Conservation (phyloP, 1,140 invertebrate species). For the Steinernema khuongi region DNA sequence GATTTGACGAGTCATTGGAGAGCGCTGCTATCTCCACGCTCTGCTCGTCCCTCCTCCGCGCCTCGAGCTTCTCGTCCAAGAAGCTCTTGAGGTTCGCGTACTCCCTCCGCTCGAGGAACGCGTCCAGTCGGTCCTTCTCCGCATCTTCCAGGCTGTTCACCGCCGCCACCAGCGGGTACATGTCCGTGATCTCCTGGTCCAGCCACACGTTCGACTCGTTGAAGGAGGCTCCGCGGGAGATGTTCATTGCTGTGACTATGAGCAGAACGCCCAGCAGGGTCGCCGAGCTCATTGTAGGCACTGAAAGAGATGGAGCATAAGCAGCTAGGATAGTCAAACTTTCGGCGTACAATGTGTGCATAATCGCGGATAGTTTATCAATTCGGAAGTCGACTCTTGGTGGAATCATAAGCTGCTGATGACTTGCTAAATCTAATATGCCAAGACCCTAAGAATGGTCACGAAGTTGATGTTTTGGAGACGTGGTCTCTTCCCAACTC, state of each 20-base stretch:
- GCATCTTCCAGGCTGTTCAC: slow-evolving; percentile 22
- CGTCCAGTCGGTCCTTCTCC: slow-evolving; percentile 20
- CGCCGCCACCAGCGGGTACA: slow-evolving; percentile 17
- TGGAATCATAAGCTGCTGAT: too few relatives aligned
- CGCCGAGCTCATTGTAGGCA: too few relatives aligned
- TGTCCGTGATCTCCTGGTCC: background rate
- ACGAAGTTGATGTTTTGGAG: too few relatives aligned
- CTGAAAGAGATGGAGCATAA: too few relatives aligned
- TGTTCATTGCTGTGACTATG: slow-evolving; percentile 1
- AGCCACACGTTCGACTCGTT: slow-evolving; percentile 17
- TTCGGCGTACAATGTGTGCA: too few relatives aligned
- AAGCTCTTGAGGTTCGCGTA: slow-evolving; percentile 25
- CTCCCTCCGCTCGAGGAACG: slow-evolving; percentile 22
- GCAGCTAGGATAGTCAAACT: too few relatives aligned
- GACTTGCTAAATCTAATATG: too few relatives aligned
- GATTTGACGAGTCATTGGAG: background rate
- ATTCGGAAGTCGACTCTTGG: too few relatives aligned
- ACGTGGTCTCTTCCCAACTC: too few relatives aligned
- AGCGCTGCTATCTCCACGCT: slow-evolving; percentile 17
- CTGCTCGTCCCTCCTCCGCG: background rate
- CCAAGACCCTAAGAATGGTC: too few relatives aligned
- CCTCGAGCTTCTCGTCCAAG: slow-evolving; percentile 21
- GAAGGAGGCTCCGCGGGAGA: background rate
- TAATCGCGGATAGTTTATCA: too few relatives aligned
- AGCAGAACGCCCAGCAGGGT: background rate